Evolutionary conservation across 2,888 invertebrate genomes (phyloP), one percentile per base, ranked within the genome.

Genomic region (Drymonia ruficornis): DNA sequence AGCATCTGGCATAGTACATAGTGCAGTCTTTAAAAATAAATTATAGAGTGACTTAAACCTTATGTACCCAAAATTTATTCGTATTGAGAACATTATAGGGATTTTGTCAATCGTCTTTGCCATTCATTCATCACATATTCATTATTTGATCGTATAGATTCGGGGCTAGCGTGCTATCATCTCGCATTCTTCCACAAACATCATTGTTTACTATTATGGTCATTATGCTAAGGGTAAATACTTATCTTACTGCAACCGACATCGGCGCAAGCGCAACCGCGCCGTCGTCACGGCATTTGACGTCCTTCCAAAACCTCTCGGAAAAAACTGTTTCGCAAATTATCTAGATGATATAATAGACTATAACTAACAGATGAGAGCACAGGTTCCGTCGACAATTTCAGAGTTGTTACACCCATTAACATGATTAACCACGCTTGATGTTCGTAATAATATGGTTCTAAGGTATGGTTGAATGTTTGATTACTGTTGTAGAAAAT

Each of bases 381-480:
- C 61, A 23, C 15, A 76, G 42, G 63, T 66, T 81, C 23, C 48
- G 31, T n/a, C 56, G 63, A 55, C 64, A 56, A 49, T 4, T 13
- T 11, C 23, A 8, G n/a, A 51, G 49, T 42, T 36, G 83, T 82
- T 84, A 81, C 80, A 82, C 73, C 76, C 64, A 81, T 87, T 87
- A 86, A 74, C 71, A 71, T 66, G 81, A 83, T 87, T 87, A 83
- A 83, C 82, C 67, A 87, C 80, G 87, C 84, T 85, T 76, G 80
- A 59, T 75, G 74, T 76, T 78, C 69, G 71, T 70, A 83, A 80
- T 74, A 74, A 70, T 74, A 64, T 70, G 70, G 75, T 78, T 80
- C 70, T 72, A 64, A 23, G 28, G 15, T 66, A 60, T 65, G 68
- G 66, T 61, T 68, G 56, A 63, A 61, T 65, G 59, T 71, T 77